Conservation (phyloP, 2,797 vertebrate species). For the Hirundo rustica region DNA sequence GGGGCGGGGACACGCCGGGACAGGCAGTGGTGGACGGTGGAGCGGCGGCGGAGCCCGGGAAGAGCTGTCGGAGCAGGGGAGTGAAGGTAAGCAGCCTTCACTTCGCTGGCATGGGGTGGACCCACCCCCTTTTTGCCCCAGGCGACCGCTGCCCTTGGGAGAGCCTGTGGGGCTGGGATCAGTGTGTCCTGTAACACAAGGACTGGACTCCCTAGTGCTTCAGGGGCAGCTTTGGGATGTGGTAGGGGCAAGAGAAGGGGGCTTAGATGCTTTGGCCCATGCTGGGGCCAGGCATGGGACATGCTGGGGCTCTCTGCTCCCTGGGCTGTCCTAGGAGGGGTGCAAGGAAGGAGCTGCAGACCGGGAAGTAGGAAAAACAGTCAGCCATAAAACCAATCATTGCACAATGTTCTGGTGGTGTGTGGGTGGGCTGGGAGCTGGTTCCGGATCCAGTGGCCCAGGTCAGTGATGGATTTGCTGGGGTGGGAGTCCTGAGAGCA, state of each 20-base stretch:
- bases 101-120: neutral
- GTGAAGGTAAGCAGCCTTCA: neutral
- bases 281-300: neutral
- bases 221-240: neutral
- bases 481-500: neutral
- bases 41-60: neutral
- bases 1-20: neutral
- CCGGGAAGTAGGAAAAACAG: neutral
- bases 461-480: neutral
- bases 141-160: neutral
- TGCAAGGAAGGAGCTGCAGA: neutral
- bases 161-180: neutral
- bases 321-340: neutral
- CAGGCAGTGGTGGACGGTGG: accelerated
- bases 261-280: neutral
- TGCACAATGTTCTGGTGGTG: neutral
- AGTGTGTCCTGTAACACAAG: neutral
- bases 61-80: neutral
- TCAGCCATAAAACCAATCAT: accelerated
- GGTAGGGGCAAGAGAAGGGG: neutral
- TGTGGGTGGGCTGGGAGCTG: neutral
- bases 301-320: too few species aligned
- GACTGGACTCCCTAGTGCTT: neutral
- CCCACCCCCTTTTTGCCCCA: too few species aligned
- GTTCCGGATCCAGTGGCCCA: neutral